Conservation (phyloP, 2,888 invertebrate species). For the Listrodromus nycthemerus region DNA sequence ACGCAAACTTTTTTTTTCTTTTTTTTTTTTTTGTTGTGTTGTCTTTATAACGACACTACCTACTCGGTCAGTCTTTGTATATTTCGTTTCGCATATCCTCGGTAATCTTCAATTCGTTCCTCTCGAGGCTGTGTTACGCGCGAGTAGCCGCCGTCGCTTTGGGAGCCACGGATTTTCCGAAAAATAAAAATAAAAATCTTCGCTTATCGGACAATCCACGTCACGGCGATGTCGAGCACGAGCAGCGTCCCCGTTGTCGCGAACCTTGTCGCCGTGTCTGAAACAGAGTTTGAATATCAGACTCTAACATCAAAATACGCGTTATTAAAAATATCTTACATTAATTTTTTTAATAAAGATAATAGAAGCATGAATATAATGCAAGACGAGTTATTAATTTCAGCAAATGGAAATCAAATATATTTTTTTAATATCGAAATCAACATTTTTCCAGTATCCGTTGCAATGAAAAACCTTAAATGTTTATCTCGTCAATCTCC, state of each 20-base stretch:
- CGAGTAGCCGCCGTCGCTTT: conserved; percentile 42
- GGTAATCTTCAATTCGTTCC: conserved; percentile 35
- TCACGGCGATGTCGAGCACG: conserved; percentile 71
- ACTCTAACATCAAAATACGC: no score
- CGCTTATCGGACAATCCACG: conserved; percentile 79
- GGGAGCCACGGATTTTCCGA: conserved; percentile 14
- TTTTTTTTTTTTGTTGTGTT: conserved; percentile 47
- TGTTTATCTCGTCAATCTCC: not conserved
- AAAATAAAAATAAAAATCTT: not conserved
- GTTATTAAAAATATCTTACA: no score
- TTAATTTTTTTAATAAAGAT: no score
- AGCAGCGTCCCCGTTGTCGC: conserved; percentile 73
- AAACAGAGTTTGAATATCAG: conserved; percentile 60
- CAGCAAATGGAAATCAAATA: no score
- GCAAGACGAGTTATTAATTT: no score
- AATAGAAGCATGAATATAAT: no score
- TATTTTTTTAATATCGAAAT: not conserved
- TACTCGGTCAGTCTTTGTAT: conserved; percentile 79
- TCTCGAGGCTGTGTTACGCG: conserved; percentile 57
- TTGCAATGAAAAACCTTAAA: no score
- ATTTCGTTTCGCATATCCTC: conserved; percentile 64
- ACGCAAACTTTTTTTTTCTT: conserved; percentile 62
- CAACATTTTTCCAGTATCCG: no score
- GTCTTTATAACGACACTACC: conserved; percentile 76
- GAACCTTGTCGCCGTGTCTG: conserved; percentile 74